Conservation (phyloP, 2,113 vertebrate species). For the Heloderma charlesbogerti region DNA sequence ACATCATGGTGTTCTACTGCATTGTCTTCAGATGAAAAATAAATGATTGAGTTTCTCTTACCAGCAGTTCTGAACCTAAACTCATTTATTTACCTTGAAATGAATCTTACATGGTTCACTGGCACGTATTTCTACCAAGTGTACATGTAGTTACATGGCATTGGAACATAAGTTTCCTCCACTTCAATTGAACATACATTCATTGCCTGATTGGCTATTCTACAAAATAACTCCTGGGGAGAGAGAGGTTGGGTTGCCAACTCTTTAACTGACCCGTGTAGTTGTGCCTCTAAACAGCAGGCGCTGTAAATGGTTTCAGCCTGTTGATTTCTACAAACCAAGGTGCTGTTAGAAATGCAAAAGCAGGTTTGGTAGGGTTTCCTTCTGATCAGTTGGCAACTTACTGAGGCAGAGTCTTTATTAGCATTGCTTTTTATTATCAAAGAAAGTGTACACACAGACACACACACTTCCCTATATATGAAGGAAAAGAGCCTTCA, state of each 20-base stretch:
- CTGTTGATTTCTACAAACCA: not conserved
- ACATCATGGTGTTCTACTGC: not conserved
- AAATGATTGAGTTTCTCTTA: not conserved
- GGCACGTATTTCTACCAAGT: not conserved
- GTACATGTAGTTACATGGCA: not conserved
- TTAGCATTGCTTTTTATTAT: not conserved
- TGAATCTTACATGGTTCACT: not conserved
- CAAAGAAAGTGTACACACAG: no score
- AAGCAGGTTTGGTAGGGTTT: not conserved
- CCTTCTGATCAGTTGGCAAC: not conserved
- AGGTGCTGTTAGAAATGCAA: not conserved
- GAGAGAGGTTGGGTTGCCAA: not conserved
- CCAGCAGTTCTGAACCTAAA: not conserved
- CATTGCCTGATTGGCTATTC: not conserved
- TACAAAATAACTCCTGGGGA: not conserved
- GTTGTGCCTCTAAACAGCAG: not conserved
- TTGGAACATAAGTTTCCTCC: not conserved
- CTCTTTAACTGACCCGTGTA: not conserved
- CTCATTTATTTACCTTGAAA: not conserved
- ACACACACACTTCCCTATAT: no score
- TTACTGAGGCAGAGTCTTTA: not conserved
- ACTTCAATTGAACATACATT: not conserved
- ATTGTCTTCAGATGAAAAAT: not conserved
- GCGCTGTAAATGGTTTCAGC: not conserved
- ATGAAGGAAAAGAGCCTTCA: no score